Percentiles rank a stretch among this genome's conserved stretches.
These are phyloP conservation scores for Drosophila subobscura DNA, from an alignment of 1,140 invertebrate genomes.

Conservation along the genomic window DNA sequence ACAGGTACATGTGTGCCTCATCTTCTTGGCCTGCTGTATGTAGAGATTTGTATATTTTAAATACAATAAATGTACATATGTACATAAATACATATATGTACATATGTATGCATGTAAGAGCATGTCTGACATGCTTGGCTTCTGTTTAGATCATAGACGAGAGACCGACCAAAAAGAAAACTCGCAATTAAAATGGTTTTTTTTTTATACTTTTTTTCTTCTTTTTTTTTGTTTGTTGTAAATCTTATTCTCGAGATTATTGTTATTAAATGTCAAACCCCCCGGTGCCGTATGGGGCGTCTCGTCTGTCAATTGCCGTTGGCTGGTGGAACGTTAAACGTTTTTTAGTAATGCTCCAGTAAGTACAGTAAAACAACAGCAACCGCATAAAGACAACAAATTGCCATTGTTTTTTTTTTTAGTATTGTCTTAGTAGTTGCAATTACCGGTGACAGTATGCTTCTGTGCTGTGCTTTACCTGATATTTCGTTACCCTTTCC, in stretches of 20 bases:
- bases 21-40: no score
- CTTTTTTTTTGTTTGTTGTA: slow-evolving; percentile 30
- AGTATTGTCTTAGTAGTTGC: slow-evolving; percentile 39
- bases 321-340: slow-evolving; percentile 54
- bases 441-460: slow-evolving; percentile 39
- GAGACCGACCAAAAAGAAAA: slow-evolving; percentile 58
- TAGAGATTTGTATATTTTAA: no score
- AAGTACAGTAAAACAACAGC: slow-evolving; percentile 30
- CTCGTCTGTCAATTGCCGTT: slow-evolving; percentile 41
- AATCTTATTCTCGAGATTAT: slow-evolving; percentile 54
- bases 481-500: slow-evolving; percentile 4
- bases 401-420: slow-evolving; percentile 36
- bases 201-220: slow-evolving; percentile 28
- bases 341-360: slow-evolving; percentile 75
- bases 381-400: slow-evolving; percentile 10
- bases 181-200: slow-evolving; percentile 60
- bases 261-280: slow-evolving; percentile 51
- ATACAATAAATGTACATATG: background rate
- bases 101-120: slow-evolving; percentile 13
- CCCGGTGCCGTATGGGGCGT: background rate
- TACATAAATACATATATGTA: background rate
- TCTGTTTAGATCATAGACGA: slow-evolving; percentile 33
- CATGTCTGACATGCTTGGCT: slow-evolving; percentile 37
- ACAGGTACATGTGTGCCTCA: no score
- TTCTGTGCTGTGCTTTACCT: slow-evolving; percentile 19